Base-by-base conservation (phyloP, 2,113 vertebrate genomes). In the Dinomys branickii region DNA sequence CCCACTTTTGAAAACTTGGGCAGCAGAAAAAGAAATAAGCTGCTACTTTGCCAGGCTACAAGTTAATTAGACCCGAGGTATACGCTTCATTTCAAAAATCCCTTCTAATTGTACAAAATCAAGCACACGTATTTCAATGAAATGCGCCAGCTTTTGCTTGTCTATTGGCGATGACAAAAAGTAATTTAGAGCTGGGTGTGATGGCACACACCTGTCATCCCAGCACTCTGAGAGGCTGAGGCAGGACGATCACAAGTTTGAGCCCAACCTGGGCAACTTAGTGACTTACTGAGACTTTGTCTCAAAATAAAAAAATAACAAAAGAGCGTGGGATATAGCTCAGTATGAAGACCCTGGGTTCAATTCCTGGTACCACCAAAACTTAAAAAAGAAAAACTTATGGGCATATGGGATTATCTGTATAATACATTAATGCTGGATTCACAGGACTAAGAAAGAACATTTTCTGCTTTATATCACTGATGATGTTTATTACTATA, bases 11-110 rank as follows among this genome's bases (percentile, higher is more conserved):
- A 85, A 93, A 95, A 88, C 50, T 28, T 50, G 7, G 50, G 90
- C 44, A 63, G 28, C 13, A 56, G 71, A 33, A 56, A 47, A 52
- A 73, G 10, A 30, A 19, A 24, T 63, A 22, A 7, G 24, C 80
- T 87, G 69, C 28, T 94, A 3, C 77, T 85, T 83, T 50, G n/a
- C 30, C 61, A 67, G 91, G 56, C 4, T 52, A 16, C 65, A 69
- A 75, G 80, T 77, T 78, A 93, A 91, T 84, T 92, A 95, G 65
- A 80, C 38, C n/a, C 11, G 85, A 85, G 84, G 30, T 54, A 30
- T 13, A 9, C 1, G 52, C 24, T 86, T 88, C 7, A 4, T 75
- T 84, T 85, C n/a, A 20, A 77, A 88, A n/a, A 52, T 3, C 47
- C 7, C 17, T 82, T 54, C 24, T n/a, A 33, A 50, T 80, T 54